Evolutionary conservation across 2,888 invertebrate species (phyloP).

Genomic region (Emesis furor): DNA sequence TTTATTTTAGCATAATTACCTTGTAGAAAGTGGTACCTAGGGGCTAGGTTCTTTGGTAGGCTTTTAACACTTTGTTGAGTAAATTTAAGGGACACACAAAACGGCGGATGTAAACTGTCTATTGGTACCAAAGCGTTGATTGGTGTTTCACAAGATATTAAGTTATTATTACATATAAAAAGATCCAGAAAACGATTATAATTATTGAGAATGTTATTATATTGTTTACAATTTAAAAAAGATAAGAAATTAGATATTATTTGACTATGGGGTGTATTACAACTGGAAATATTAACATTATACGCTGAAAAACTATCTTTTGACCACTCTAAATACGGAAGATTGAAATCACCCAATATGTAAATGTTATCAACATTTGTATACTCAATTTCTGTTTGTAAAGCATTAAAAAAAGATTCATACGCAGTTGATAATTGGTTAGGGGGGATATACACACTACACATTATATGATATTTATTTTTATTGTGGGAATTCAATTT

Average conservation of each 20-base stretch:
- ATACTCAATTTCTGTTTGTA: neutral
- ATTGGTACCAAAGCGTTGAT: neutral
- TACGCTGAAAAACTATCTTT: neutral
- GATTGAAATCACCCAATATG: neutral
- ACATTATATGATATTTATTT: constrained; percentile 1
- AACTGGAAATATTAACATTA: too few relatives aligned
- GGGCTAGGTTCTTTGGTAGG: neutral
- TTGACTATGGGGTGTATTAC: neutral
- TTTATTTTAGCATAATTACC: neutral
- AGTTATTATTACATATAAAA: too few relatives aligned
- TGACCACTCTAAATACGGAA: neutral
- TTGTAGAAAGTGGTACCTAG: neutral
- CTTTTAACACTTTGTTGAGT: neutral
- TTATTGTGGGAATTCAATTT: neutral
- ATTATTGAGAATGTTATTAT: too few relatives aligned
- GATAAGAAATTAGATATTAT: constrained; percentile 7
- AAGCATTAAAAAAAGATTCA: neutral
- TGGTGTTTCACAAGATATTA: neutral
- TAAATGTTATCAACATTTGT: neutral
- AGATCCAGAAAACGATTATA: too few relatives aligned
- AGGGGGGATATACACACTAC: constrained; percentile 3
- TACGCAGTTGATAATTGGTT: neutral
- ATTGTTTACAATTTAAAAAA: neutral
- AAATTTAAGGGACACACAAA: neutral
- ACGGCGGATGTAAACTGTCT: neutral